Base-by-base conservation (phyloP, 2,113 vertebrate genomes). In the Brachypodius melanocephalos region DNA sequence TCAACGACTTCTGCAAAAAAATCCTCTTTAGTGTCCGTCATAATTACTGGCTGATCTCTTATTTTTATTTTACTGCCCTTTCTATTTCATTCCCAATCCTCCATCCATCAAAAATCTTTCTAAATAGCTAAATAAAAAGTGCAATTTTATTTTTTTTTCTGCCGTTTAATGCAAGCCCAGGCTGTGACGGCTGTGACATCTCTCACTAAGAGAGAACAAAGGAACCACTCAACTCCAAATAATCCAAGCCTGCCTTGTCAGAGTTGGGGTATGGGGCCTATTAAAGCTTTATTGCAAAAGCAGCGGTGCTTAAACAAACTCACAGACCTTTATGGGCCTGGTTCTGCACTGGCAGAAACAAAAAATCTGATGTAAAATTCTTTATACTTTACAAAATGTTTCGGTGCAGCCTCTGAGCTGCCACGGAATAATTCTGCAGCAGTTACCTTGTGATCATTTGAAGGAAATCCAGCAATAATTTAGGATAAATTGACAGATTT, bases 121-220 rank as follows among this genome's bases (percentile, higher is more conserved):
- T 32, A 80, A 94, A 69, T 12, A 87, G 63, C 79, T 42, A 67
- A 49, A 88, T 79, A 88, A 94, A 66, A 94, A 90, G 38, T n/a
- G 67, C 71, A 58, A 29, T 28, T 90, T 94, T 90, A 22, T 59
- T 38, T 38, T 38, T 38, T 38, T 38, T 38, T 38, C 38, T 86
- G 42, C 88, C 55, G 59, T 94, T 95, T 85, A 72, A 40, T 75
- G 80, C 66, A 17, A 91, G 57, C 79, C 76, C 84, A 52, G 69
- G 34, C 86, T 55, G 68, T 91, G 88, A 93, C 72, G 77, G 55
- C 74, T 95, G 62, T 89, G 90, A 92, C 92, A 92, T 49, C 78
- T 97, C 62, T 65, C 54, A 28, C 58, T 54, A 90, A 66, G 79
- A 76, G 79, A 76, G 88, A 95, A 95, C 92, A 94, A 97, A 97